These are phyloP conservation scores for Onychostruthus taczanowskii DNA, from an alignment of 2,113 vertebrate species.

Conservation along the genomic window DNA sequence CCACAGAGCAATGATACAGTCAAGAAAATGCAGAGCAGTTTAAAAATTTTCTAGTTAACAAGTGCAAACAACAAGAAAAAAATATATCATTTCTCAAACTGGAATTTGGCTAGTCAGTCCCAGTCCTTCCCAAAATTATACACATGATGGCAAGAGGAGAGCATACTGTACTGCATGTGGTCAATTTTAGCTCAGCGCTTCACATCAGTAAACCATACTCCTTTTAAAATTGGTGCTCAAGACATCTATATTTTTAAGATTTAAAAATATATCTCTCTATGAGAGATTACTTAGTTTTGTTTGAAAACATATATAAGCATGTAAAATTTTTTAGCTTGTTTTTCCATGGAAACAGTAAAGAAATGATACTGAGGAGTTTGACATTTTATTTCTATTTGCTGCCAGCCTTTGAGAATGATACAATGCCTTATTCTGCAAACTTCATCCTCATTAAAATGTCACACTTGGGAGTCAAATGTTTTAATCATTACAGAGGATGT, in stretches of 20 bases:
- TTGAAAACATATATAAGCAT: background rate
- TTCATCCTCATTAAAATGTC: conserved; percentile 26
- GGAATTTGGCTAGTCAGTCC: background rate
- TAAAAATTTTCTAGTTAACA: background rate
- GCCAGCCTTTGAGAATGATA: background rate
- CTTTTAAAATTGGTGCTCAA: background rate
- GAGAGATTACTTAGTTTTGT: background rate
- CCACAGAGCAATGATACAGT: background rate
- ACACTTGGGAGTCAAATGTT: conserved; percentile 49
- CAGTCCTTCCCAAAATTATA: background rate
- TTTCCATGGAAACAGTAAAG: background rate
- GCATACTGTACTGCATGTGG: background rate
- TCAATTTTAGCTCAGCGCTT: background rate
- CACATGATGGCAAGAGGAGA: background rate
- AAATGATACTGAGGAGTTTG: background rate
- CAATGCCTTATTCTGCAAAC: background rate
- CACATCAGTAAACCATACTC: background rate
- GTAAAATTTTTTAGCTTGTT: background rate
- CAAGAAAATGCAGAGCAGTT: background rate
- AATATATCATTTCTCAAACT: background rate
- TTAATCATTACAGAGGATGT: conserved; percentile 47
- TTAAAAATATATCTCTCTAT: background rate
- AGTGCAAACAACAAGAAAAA: background rate
- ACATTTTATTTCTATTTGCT: background rate
- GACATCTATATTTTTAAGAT: background rate